Evolutionary conservation across 2,113 vertebrate genomes (phyloP), one percentile per base, ranked within the genome.

Genomic region (Stercorarius parasiticus): DNA sequence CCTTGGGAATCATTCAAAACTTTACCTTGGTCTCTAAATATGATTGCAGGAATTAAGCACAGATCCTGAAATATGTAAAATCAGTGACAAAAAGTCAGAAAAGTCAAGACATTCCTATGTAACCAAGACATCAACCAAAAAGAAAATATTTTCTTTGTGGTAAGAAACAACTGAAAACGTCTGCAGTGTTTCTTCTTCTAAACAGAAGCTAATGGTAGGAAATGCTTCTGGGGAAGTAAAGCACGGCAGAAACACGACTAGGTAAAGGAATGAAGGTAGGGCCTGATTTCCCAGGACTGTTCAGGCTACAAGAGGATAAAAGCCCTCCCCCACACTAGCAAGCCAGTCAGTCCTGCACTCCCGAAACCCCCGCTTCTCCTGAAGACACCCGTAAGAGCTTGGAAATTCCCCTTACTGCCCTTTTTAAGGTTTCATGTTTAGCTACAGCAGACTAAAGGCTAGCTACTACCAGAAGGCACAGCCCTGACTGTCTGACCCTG

Each of bases 1-100:
- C 53, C n/a, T 42, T 50, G 45, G 56, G 84, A 79, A 97, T 72
- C 19, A 96, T 52, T 71, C 80, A 94, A 85, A 96, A 95, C 21
- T 83, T 92, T 53, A 88, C 86, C 62, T 87, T 73, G 38, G 53
- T 59, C 92, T 96, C 78, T 56, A 95, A 96, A 96, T 67, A 93
- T 3, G 0, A 76, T 4, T 70, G 15, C 36, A 53, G 29, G 26
- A 82, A 83, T 52, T 88, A 70, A 58, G 47, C 38, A 78, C 6
- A 78, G 42, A 52, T 52, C 27, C 52, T 5, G 2, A 91, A 78
- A 78, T 49, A 16, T 70, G 34, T 43, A 69, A 80, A 91, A 86
- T 36, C 15, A 13, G 10, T 50, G n/a, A 66, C 15, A 93, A 71
- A 17, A 52, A 23, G 34, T 55, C 43, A 89, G 64, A 64, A 52